Evolutionary conservation across 2,113 vertebrate genomes (phyloP).

Genomic region (Gambusia affinis): DNA sequence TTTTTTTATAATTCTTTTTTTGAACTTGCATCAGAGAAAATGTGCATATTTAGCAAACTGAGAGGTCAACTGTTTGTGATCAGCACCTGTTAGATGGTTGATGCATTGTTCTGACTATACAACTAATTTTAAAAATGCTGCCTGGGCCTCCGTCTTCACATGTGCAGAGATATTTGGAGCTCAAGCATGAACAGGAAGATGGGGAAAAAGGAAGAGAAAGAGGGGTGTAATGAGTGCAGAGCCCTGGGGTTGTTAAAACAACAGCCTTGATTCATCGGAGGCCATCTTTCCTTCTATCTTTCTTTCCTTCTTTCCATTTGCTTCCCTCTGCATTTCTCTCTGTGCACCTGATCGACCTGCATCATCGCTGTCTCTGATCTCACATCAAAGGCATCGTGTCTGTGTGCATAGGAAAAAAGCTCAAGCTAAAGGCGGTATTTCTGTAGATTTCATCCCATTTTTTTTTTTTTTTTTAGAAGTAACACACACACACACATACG

Average conservation of each 20-base stretch:
- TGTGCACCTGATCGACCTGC: constrained; percentile 74
- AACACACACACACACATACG: background rate
- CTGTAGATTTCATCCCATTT: constrained; percentile 50
- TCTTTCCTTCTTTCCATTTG: constrained; percentile 19
- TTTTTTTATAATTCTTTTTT: constrained; percentile 63
- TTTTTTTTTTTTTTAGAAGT: constrained; percentile 32
- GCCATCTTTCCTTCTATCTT: constrained; percentile 33
- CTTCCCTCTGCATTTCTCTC: constrained; percentile 28
- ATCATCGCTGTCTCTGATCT: constrained; percentile 74
- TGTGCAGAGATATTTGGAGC: constrained; percentile 10
- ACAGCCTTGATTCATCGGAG: constrained; percentile 48
- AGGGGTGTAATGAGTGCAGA: constrained; percentile 49
- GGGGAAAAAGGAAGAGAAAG: constrained; percentile 7
- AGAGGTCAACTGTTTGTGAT: constrained; percentile 24
- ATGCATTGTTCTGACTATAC: constrained; percentile 29
- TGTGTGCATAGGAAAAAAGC: constrained; percentile 7
- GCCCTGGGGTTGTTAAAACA: constrained; percentile 57
- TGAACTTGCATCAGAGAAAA: constrained; percentile 59
- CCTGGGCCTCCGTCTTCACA: constrained; percentile 27
- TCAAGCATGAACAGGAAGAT: constrained; percentile 14
- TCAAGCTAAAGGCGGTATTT: constrained; percentile 42
- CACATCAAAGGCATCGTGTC: constrained; percentile 69
- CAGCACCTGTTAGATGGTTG: constrained; percentile 67
- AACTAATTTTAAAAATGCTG: constrained; percentile 30
- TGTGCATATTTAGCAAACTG: constrained; percentile 2